Conservation (phyloP, 2,113 vertebrate species). For the Phodopus roborovskii region DNA sequence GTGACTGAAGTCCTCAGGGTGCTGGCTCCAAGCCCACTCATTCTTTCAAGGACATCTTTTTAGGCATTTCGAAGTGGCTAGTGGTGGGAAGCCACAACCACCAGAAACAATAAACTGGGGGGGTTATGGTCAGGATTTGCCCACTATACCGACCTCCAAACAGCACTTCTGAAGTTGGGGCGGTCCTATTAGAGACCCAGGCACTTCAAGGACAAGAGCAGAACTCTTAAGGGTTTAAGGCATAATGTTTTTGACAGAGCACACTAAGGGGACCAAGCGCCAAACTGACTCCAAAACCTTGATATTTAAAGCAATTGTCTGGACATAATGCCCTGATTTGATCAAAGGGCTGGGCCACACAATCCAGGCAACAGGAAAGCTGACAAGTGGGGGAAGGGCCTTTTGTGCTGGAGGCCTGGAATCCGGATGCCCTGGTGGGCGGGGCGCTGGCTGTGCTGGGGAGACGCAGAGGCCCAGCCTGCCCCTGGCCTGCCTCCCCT, state of each 20-base stretch:
- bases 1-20: background rate
- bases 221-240: background rate
- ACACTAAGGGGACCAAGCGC: background rate
- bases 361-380: slow-evolving; percentile 74
- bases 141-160: background rate
- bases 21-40: background rate
- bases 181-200: background rate
- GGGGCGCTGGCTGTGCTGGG: slow-evolving; percentile 45
- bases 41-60: background rate
- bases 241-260: slow-evolving; percentile 5
- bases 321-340: slow-evolving; percentile 66
- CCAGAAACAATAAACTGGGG: background rate
- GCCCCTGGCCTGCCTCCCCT: slow-evolving; percentile 48
- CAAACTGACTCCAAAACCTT: slow-evolving; percentile 47
- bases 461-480: slow-evolving; percentile 77
- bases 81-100: background rate
- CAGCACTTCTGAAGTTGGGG: background rate
- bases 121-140: background rate
- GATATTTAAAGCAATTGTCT: slow-evolving; percentile 73
- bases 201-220: background rate
- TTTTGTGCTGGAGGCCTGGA: slow-evolving; percentile 80
- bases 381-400: slow-evolving; percentile 41
- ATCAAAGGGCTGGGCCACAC: slow-evolving; percentile 72
- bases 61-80: background rate
- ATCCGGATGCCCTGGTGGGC: slow-evolving; percentile 82